Evolutionary conservation across 1,140 invertebrate species (phyloP).

Genomic region (Helicoverpa armigera): DNA sequence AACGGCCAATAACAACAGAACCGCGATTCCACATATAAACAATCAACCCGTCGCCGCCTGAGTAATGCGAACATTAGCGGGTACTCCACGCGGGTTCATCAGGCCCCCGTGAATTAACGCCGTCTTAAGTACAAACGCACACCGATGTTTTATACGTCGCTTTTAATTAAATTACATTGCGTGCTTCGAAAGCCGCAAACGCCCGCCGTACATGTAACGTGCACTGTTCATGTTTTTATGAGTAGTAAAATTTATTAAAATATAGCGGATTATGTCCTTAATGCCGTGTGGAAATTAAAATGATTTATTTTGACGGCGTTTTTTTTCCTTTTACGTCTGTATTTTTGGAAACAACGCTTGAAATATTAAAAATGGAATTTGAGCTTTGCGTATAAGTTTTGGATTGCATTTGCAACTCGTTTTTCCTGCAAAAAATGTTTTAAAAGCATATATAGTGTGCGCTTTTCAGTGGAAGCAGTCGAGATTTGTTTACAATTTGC

Average conservation of each 20-base stretch:
- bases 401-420: background rate
- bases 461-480: background rate
- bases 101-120: slow-evolving; percentile 71
- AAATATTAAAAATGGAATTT: slow-evolving; percentile 3
- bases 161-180: slow-evolving; percentile 83
- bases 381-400: slow-evolving; percentile 3
- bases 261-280: slow-evolving; percentile 45
- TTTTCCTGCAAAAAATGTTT: background rate
- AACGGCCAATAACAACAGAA: slow-evolving; percentile 55
- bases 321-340: background rate
- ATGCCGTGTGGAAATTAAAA: slow-evolving; percentile 47
- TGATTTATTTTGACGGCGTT: slow-evolving; percentile 32
- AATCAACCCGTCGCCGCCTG: slow-evolving; percentile 66
- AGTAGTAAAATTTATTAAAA: slow-evolving; percentile 50
- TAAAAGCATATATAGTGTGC: too few relatives aligned
- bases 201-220: slow-evolving; percentile 33
- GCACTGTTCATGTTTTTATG: slow-evolving; percentile 53
- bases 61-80: slow-evolving; percentile 77
- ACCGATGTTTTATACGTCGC: slow-evolving; percentile 75
- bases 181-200: slow-evolving; percentile 73
- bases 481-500: background rate
- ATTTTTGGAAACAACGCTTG: slow-evolving; percentile 28
- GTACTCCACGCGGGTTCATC: slow-evolving; percentile 76
- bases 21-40: slow-evolving; percentile 59
- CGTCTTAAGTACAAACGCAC: slow-evolving; percentile 72